phyloP scores from a whole-genome alignment of 2,113 vertebrate species.

The Onychostruthus taczanowskii region DNA sequence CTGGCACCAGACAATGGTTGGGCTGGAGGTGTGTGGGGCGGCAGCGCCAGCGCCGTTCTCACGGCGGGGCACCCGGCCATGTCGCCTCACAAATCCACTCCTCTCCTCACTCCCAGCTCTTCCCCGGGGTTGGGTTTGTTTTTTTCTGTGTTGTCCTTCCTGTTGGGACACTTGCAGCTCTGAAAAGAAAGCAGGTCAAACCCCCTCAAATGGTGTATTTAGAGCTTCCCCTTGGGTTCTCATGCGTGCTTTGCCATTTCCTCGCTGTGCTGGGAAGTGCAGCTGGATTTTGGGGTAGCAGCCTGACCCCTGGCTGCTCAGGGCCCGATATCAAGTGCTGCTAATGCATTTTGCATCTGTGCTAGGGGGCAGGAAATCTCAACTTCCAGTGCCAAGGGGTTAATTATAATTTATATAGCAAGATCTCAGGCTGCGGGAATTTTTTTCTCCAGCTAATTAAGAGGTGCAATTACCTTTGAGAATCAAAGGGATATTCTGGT shows the following conservation, averaged over 20 bases:
- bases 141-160: background rate
- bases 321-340: slow-evolving; percentile 34
- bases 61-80: background rate
- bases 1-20: slow-evolving; percentile 21
- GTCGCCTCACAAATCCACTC: background rate
- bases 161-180: background rate
- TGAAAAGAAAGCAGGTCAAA: background rate
- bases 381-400: slow-evolving; percentile 62
- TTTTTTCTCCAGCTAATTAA: slow-evolving; percentile 50
- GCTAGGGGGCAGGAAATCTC: slow-evolving; percentile 61
- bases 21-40: background rate
- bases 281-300: background rate
- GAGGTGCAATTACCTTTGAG: slow-evolving; percentile 49
- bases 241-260: background rate
- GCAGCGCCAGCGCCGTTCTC: background rate
- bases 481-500: slow-evolving; percentile 52
- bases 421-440: background rate
- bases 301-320: background rate
- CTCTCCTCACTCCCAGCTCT: background rate
- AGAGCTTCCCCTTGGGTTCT: background rate
- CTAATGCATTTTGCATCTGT: slow-evolving; percentile 57
- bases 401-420: slow-evolving; percentile 67
- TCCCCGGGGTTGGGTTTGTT: fast-evolving
- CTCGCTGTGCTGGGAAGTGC: background rate
- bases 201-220: background rate